These are phyloP conservation scores for Pseudotriccus pelzelni DNA, from an alignment of 2,797 vertebrate species.

Conservation along the genomic window DNA sequence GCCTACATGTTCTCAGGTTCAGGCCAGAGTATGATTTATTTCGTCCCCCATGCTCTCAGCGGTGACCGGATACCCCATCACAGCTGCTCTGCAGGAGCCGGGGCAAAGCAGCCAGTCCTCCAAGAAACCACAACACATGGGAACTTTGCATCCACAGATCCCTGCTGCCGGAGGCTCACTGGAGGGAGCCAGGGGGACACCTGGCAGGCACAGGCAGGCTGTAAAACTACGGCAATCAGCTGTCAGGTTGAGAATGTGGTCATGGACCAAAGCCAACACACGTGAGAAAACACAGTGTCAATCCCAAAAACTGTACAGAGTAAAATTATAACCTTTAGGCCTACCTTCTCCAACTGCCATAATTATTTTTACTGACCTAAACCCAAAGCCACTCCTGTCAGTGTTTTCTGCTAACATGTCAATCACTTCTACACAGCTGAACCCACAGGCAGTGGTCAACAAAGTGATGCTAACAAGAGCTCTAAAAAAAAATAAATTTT, in stretches of 20 bases:
- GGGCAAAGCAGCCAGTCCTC: background rate
- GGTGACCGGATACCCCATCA: background rate
- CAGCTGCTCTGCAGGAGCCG: background rate
- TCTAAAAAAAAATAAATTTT: background rate
- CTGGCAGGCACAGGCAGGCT: background rate
- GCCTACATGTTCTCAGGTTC: background rate
- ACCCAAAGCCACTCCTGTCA: background rate
- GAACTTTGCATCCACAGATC: background rate
- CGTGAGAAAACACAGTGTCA: background rate
- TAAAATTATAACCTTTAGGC: background rate
- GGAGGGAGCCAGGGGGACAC: accelerated
- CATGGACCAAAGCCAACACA: background rate
- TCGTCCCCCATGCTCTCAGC: background rate
- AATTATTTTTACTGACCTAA: background rate
- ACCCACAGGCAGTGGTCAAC: background rate
- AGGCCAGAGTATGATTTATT: background rate
- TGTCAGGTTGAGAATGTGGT: background rate
- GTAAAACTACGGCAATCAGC: background rate
- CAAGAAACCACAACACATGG: accelerated
- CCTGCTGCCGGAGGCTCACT: background rate
- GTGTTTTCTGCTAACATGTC: background rate
- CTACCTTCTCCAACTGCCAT: background rate
- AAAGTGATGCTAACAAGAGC: background rate
- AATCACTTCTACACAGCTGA: background rate
- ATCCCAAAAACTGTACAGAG: background rate